Evolutionary conservation across 2,888 invertebrate genomes (phyloP), one percentile per base, ranked within the genome.

Genomic region (Nineta flava): DNA sequence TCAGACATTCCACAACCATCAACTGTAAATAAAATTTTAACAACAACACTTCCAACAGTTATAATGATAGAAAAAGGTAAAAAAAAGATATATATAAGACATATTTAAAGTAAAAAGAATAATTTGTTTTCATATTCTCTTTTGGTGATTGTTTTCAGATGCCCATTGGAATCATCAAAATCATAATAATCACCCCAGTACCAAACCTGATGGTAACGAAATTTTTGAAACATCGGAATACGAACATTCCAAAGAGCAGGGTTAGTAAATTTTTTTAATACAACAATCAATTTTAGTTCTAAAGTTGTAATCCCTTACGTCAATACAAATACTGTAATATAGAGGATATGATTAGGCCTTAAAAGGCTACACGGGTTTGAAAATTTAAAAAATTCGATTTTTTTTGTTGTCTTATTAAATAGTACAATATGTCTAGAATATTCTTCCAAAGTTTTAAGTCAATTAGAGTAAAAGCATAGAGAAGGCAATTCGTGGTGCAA

Each of bases 1-100:
- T 32, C 54, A 63, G 63, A 63, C 54, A 61, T 63, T 49, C 61
- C 62, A 45, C 58, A 62, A 44, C 62, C 63, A 41, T 61, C 62
- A n/a, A 63, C 63, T 26, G 52, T 52, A 15, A 51, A 48, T 40
- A 50, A 50, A 43, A 46, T 52, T 40, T 49, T 50, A 13, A 53
- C 53, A 10, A 53, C 53, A 44, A 50, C 52, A 26, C 49, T 50
- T 32, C 34, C 52, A 15, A 47, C 47, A 17, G 47, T 31, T 19
- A 40, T 46, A 3, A n/a, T 46, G 16, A n/a, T 41, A 9, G 53
- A 53, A 35, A 52, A 53, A 47, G 42, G 51, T 53, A 47, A 38
- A 38, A 4, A 2, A 38, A 38, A 9, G 6, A 9, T 19, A 15
- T 43, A 15, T 43, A 2, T 15, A 43, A 17, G 16, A 43, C 13